These are phyloP conservation scores for Cepaea hortensis DNA, from an alignment of 2,888 invertebrate species.

Conservation along the genomic window DNA sequence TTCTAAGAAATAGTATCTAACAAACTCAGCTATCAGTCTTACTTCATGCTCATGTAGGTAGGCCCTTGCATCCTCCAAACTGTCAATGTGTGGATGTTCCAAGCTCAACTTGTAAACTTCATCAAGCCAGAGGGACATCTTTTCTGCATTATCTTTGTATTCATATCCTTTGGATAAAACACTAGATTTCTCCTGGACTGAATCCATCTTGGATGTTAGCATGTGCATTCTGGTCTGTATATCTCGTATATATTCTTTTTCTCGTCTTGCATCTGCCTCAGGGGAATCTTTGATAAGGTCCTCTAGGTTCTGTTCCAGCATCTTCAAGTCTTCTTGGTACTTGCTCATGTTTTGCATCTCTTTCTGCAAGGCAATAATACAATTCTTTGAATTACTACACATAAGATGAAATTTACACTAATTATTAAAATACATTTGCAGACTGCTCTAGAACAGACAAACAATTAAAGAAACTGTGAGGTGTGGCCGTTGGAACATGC, in stretches of 20 bases:
- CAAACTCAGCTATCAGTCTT: constrained; percentile 31
- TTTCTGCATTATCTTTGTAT: constrained; percentile 87
- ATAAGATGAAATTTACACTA: no score
- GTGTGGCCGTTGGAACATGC: no score
- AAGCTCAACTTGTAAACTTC: constrained; percentile 66
- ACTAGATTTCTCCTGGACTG: constrained; percentile 94
- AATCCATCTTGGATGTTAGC: constrained; percentile 92
- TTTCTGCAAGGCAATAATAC: constrained; percentile 56
- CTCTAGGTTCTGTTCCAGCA: constrained; percentile 93
- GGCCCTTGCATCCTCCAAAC: constrained; percentile 68
- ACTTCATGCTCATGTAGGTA: constrained; percentile 72
- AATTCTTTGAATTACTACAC: no score
- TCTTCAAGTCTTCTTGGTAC: constrained; percentile 89
- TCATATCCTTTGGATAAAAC: constrained; percentile 94
- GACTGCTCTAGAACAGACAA: no score
- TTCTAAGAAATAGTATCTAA: background rate
- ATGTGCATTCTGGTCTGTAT: constrained; percentile 84
- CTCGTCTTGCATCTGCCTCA: constrained; percentile 86
- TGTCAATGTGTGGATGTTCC: constrained; percentile 69
- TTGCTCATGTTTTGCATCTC: constrained; percentile 66
- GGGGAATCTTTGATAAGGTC: constrained; percentile 89
- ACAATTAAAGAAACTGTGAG: no score
- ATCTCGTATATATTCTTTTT: constrained; percentile 87
- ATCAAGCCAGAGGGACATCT: constrained; percentile 83
- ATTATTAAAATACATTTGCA: no score